Evolutionary conservation across 1,140 invertebrate genomes (phyloP).

Genomic region (Papilio glaucus): DNA sequence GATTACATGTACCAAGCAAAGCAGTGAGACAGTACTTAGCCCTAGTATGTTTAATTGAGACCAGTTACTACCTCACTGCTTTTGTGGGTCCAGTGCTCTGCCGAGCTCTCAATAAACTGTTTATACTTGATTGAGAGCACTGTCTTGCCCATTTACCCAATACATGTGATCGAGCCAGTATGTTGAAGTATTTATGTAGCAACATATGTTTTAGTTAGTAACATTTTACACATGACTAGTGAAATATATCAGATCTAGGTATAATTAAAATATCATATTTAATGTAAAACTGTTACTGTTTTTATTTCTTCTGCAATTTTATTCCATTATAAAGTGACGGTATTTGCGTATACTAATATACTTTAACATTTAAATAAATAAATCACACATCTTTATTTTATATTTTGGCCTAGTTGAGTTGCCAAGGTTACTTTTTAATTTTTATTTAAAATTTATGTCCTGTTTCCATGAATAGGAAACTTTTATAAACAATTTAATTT

Average conservation of each 20-base stretch:
- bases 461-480: too few species aligned
- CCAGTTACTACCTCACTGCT: too few species aligned
- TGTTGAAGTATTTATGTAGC: not conserved
- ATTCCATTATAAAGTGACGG: too few species aligned
- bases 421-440: not conserved
- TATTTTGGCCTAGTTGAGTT: not conserved
- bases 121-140: too few species aligned
- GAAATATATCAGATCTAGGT: constrained; percentile 9
- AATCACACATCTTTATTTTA: not conserved
- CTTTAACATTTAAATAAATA: not conserved
- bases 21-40: too few species aligned
- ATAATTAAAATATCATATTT: constrained; percentile 5
- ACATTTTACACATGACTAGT: not conserved
- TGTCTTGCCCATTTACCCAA: too few species aligned
- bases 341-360: not conserved
- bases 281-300: not conserved
- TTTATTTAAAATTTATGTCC: not conserved
- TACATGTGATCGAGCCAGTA: not conserved
- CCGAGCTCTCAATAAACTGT: too few species aligned
- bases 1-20: too few species aligned
- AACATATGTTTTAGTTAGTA: not conserved
- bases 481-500: not conserved
- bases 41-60: too few species aligned
- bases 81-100: too few species aligned
- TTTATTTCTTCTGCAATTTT: not conserved